Conservation (phyloP, 2,888 invertebrate species). For the Pachycephus smyrnensis region DNA sequence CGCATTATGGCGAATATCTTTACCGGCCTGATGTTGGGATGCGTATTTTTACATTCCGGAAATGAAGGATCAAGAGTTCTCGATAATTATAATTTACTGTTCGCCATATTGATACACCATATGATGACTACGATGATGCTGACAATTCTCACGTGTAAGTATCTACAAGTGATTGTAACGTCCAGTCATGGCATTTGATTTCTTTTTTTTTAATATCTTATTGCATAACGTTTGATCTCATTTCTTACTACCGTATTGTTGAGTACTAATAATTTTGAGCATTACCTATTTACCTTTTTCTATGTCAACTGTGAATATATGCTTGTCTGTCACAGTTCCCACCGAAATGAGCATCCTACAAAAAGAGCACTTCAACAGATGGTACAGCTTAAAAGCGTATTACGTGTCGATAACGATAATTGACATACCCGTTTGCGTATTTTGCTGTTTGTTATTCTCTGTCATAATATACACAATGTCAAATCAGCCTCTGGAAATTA, state of each 20-base stretch:
- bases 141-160: slow-evolving; percentile 87
- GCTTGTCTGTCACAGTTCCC: slow-evolving; percentile 73
- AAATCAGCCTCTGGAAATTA: slow-evolving; percentile 84
- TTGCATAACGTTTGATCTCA: no score
- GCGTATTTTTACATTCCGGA: slow-evolving; percentile 80
- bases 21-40: slow-evolving; percentile 82
- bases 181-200: background rate
- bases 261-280: background rate
- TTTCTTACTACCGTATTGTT: background rate
- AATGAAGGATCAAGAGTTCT: slow-evolving; percentile 81
- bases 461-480: slow-evolving; percentile 90
- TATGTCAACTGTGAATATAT: slow-evolving; percentile 22
- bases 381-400: slow-evolving; percentile 88
- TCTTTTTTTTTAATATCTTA: background rate
- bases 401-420: slow-evolving; percentile 81
- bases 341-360: slow-evolving; percentile 83
- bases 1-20: slow-evolving; percentile 80
- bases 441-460: slow-evolving; percentile 79
- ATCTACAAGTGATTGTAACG: background rate
- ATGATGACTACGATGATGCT: slow-evolving; percentile 94
- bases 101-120: slow-evolving; percentile 92
- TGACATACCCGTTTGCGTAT: slow-evolving; percentile 82
- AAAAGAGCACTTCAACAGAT: slow-evolving; percentile 90
- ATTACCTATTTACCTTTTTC: slow-evolving; percentile 17
- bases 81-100: slow-evolving; percentile 88